Percentiles rank a stretch among this genome's conserved stretches.
Conservation (phyloP, 1,140 invertebrate genomes). For the Hypothenemus hampei region DNA sequence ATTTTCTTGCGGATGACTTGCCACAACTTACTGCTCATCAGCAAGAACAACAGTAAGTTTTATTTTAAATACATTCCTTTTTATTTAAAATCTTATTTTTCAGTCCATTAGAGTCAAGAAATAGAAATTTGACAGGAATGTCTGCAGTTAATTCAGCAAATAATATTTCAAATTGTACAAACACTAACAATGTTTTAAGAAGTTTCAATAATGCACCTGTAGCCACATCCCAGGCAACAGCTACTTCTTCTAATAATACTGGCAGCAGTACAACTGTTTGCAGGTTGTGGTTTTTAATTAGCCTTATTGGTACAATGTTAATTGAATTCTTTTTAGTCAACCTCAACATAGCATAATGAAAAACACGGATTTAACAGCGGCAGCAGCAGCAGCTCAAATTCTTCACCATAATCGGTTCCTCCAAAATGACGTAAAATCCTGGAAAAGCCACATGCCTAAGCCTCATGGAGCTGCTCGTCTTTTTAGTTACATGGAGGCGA, state of each 20-base stretch:
- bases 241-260: constrained; percentile 23
- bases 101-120: constrained; percentile 43
- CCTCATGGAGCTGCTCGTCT: constrained; percentile 53
- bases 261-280: constrained; percentile 9
- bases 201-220: constrained; percentile 31
- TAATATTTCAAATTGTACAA: background rate
- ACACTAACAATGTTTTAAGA: constrained; percentile 34
- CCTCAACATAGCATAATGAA: constrained; percentile 24
- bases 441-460: constrained; percentile 45
- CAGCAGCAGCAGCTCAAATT: constrained; percentile 34
- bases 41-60: constrained; percentile 61
- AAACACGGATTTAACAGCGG: constrained; percentile 33
- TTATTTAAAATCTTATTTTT: constrained; percentile 31
- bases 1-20: constrained; percentile 76
- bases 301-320: background rate
- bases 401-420: constrained; percentile 40
- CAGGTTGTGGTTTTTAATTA: background rate
- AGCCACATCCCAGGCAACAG: constrained; percentile 13
- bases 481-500: constrained; percentile 57
- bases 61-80: background rate
- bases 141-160: background rate
- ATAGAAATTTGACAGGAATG: constrained; percentile 28
- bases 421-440: constrained; percentile 38
- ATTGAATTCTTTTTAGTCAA: constrained; percentile 18
- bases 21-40: constrained; percentile 71